Evolutionary conservation across 2,797 vertebrate genomes (phyloP), one percentile per base, ranked within the genome.

Genomic region (Premnoplex brunnescens): DNA sequence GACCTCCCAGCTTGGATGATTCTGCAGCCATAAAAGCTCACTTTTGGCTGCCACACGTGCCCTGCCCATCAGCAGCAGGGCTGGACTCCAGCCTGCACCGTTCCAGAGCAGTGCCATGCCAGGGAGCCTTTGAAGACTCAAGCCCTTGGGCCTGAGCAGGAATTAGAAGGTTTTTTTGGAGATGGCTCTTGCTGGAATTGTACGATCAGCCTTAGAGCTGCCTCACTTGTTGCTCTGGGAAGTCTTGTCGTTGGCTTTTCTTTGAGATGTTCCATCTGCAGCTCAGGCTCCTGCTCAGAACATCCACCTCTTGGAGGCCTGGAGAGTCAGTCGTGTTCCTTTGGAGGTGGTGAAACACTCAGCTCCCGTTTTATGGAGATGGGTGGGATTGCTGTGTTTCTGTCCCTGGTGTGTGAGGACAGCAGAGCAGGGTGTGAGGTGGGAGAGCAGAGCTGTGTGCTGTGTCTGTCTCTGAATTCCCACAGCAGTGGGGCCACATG

Each of bases 1-100:
- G 27, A 32, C n/a, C 46, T 68, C 75, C 62, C 0, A 0, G 19
- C 36, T 56, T 41, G 12, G 46, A 37, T 19, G 48, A 22, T 75
- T 89, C 18, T 39, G 43, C 27, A 67, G 62, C 49, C 5, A 4
- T 54, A 59, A 41, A 54, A 68, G 13, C 41, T 94, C 20, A 2
- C 37, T 79, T 93, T 54, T 85, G 78, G 54, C 49, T 46, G 54
- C 41, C 0, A 0, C 0, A 4, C 0, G 0, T 30, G 78, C 86
- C 16, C 52, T 51, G 48, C 2, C 3, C 2, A 37, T 8, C 23
- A 49, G 58, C 46, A 73, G 64, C 80, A 43, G 54, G 80, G 55
- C 39, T 52, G 72, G 21, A 12, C 36, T 55, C 10, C 0, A 9
- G 54, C 34, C 34, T 0, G 0, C 0, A 6, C 63, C 0, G 0